Evolutionary conservation across 2,797 vertebrate species (phyloP).

Genomic region (Sylvilagus floridanus): DNA sequence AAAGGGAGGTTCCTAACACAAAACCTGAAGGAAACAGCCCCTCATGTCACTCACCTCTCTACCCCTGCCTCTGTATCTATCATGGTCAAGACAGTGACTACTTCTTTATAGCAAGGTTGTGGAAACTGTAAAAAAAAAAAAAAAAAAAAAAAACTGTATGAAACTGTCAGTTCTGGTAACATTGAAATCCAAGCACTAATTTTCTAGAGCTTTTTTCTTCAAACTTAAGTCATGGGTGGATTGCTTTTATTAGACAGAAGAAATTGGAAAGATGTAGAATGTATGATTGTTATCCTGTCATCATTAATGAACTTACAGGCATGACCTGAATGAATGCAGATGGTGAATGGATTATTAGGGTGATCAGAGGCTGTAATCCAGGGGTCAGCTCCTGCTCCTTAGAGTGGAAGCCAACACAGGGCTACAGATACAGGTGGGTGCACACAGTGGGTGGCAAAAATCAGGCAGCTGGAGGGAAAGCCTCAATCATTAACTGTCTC

Average conservation of each 20-base stretch:
- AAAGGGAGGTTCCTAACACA: not conserved
- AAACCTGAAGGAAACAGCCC: not conserved
- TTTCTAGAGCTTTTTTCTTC: conserved; percentile 9
- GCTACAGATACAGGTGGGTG: fast-evolving
- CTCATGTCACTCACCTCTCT: not conserved
- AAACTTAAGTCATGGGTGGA: not conserved
- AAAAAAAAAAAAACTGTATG: not conserved
- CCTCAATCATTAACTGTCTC: not conserved
- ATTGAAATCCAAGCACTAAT: not conserved
- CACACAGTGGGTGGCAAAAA: not conserved
- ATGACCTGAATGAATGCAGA: not conserved
- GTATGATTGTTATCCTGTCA: not conserved
- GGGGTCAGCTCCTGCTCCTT: not conserved
- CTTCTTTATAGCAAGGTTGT: not conserved
- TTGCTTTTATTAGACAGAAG: not conserved
- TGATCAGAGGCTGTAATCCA: not conserved
- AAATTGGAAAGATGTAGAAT: not conserved
- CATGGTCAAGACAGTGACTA: not conserved
- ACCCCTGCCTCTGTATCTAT: not conserved
- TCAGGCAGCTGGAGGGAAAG: not conserved
- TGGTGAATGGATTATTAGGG: not conserved
- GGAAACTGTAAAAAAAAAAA: conserved; percentile 23
- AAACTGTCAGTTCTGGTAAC: conserved; percentile 10
- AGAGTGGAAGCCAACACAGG: not conserved
- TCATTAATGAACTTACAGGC: not conserved